Evolutionary conservation across 2,113 vertebrate genomes (phyloP), one percentile per base, ranked within the genome.

Genomic region (Neogobius melanostomus): DNA sequence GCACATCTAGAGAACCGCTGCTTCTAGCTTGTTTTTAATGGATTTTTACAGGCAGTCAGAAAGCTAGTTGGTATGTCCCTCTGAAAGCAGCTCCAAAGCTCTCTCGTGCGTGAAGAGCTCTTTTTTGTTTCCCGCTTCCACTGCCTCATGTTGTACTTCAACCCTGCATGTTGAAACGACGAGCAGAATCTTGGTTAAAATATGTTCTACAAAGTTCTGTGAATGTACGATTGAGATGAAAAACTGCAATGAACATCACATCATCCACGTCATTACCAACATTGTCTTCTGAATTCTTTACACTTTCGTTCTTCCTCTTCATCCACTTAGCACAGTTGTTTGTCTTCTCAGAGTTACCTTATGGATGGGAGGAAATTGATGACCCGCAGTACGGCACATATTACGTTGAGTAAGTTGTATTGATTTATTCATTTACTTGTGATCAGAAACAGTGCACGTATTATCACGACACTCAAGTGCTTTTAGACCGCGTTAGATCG

Each of bases 311-410:
- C 16, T 53, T 21, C 8, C n/a, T 53, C 8, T 10, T 63, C 28
- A 1, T 36, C n/a, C 21, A 2, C 36, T 61, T 6, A 45, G 46
- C 75, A 80, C 64, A 63, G 49, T 28, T 10, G 67, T 52, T 60
- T 81, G 21, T 65, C 65, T 81, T 68, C 63, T 43, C 87, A 99
- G 98, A 99, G 85, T 93, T 99, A 84, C 98, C 98, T 14, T 99
- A 99, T 53, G 98, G 98, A 74, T 99, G 98, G 98, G 98, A 99
- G 87, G 97, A 96, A 91, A 99, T 99, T 81, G 96, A 98, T 72
- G 98, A 99, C 69, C 97, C 98, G 28, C 97, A 99, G 49, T 99
- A 99, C 0, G 98, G 98, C 75, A 97, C 94, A 0, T 99, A 99
- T 17, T 99, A 97, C 0, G 97, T 99, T 43, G 98, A 99, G 98